A percentile compares a stretch with the other conserved stretches of the same genome.
These are phyloP conservation scores for Cryptomyrus ogoouensis DNA, from an alignment of 2,113 vertebrate genomes.

Conservation along the genomic window DNA sequence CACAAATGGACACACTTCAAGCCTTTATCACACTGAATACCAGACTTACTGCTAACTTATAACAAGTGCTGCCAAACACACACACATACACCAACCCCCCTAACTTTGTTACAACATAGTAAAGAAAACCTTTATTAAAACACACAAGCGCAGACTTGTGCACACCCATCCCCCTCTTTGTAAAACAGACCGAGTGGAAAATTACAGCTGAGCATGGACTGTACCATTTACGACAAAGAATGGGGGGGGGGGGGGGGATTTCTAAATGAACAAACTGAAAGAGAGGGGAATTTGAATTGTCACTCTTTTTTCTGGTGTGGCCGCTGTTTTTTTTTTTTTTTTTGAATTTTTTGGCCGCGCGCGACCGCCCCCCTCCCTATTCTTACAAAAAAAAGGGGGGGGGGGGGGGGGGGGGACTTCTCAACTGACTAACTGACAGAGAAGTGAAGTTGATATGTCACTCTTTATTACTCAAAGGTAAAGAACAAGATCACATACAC, in stretches of 20 bases:
- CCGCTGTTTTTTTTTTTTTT: no score
- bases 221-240: background rate
- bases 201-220: constrained; percentile 4
- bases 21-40: background rate
- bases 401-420: background rate
- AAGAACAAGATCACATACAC: background rate
- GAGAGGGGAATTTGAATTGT: no score
- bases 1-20: background rate
- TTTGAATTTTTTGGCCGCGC: no score
- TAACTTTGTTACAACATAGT: background rate
- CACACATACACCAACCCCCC: background rate
- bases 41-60: background rate
- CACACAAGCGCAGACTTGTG: background rate
- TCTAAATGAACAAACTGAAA: no score
- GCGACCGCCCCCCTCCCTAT: no score
- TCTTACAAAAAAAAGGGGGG: no score
- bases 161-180: background rate
- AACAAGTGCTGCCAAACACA: background rate
- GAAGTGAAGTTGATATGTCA: background rate
- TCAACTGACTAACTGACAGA: background rate
- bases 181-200: constrained; percentile 5
- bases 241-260: background rate
- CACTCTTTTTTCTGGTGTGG: no score
- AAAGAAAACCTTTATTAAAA: background rate
- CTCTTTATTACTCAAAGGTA: background rate